A percentile compares a stretch with the other conserved stretches of the same genome.
phyloP scores from a whole-genome alignment of 2,888 invertebrate species.

The Girardia tigrina region DNA sequence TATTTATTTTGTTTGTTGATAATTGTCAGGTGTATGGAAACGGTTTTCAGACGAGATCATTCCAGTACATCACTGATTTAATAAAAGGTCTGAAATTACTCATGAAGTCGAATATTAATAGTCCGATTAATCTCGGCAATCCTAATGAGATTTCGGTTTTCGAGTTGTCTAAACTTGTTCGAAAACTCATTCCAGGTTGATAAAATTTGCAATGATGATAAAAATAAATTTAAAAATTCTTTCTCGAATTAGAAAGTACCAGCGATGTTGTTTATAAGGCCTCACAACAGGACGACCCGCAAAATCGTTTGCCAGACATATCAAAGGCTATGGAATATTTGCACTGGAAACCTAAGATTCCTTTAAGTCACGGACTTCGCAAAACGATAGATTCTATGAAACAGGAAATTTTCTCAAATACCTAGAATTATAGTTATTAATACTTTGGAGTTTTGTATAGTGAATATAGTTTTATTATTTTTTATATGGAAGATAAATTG shows the following conservation, averaged over 20 bases:
- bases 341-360: slow-evolving; percentile 78
- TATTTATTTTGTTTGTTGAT: too few species aligned
- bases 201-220: background rate
- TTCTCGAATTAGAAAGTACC: slow-evolving; percentile 10
- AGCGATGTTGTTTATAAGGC: background rate
- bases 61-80: slow-evolving; percentile 91
- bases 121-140: slow-evolving; percentile 88
- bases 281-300: slow-evolving; percentile 52
- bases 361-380: slow-evolving; percentile 69
- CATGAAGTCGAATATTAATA: slow-evolving; percentile 81
- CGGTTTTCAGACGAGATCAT: slow-evolving; percentile 65
- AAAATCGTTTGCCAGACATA: slow-evolving; percentile 81
- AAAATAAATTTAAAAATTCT: background rate
- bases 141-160: slow-evolving; percentile 90
- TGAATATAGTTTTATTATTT: too few species aligned
- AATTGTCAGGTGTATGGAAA: slow-evolving; percentile 55
- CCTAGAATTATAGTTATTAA: too few species aligned
- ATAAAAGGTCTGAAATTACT: slow-evolving; percentile 79
- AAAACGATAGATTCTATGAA: slow-evolving; percentile 84
- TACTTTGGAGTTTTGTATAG: too few species aligned
- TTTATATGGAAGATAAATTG: too few species aligned
- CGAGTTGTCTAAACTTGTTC: slow-evolving; percentile 55
- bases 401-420: slow-evolving; percentile 59
- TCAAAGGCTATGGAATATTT: slow-evolving; percentile 67
- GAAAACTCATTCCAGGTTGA: slow-evolving; percentile 39